Evolutionary conservation across 2,113 vertebrate species (phyloP).

Genomic region (Pollimyrus isidori): DNA sequence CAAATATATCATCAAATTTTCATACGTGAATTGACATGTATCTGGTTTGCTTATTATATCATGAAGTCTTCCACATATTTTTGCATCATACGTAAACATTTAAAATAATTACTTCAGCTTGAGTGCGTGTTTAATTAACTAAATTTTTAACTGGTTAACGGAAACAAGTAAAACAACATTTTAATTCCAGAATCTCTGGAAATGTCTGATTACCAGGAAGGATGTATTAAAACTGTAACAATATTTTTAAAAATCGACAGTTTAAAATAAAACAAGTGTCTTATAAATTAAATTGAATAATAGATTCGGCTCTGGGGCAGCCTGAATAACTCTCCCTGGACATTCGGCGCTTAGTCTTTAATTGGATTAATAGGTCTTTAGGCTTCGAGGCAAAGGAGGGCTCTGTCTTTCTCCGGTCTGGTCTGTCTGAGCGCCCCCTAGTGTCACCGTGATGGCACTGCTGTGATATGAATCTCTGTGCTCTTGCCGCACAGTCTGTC

Average conservation of each 20-base stretch:
- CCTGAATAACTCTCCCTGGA: neutral
- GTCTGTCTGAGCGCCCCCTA: neutral
- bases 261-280: neutral
- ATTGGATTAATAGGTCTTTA: constrained; percentile 4
- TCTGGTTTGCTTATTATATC: neutral
- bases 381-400: neutral
- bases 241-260: neutral
- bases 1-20: neutral
- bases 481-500: neutral
- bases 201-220: neutral
- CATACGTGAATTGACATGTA: neutral
- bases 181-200: neutral
- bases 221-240: neutral
- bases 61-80: neutral
- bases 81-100: neutral
- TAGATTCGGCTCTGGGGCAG: too few species aligned
- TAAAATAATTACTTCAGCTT: neutral
- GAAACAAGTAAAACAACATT: neutral
- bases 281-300: neutral
- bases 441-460: too few species aligned
- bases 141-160: neutral
- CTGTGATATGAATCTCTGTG: neutral
- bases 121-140: neutral
- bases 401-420: neutral
- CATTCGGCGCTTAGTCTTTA: neutral